Base-by-base conservation (phyloP, 92 coral and sea anemone genomes). In the Siderastrea radians region DNA sequence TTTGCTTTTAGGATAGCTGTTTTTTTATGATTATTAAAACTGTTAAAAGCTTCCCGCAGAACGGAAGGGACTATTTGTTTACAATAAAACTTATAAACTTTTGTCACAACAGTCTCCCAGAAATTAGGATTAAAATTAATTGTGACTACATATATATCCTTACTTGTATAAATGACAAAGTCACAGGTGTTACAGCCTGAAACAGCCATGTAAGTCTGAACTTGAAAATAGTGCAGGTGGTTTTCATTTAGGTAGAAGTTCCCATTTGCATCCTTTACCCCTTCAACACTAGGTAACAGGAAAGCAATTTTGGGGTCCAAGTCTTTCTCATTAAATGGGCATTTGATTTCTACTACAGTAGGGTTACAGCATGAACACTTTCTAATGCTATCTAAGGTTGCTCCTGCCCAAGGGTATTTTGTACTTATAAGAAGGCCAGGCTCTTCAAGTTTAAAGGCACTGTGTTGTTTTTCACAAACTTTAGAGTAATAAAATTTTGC, bases 181-280 rank as follows among this genome's bases (percentile, higher is more conserved):
- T 84, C 94, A 78, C 95, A 77, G 61, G 58, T 52, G 14, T 81
- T 69, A 26, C 87, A 62, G 15, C 94, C 89, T 85, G 67, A 82
- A 51, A 87, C 92, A 83, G 88, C 86, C 94, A 91, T 83, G 72
- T 78, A 77, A 71, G 88, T 88, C 81, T 92, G 90, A 44, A 88
- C 82, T 75, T 92, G 92, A 74, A 87, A 88, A 67, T 92, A 88
- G 73, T 92, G 73, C 38, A 64, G 19, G 49, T 91, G 91, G 57
- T 69, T 81, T 52, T 67, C 7, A 49, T 81, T 83, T 54, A 91
- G 54, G 16, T 48, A 66, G 6, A 52, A 54, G 54, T 19, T 81
- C 1, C 94, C 91, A 75, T 91, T 74, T 55, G 67, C 48, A 64
- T 11, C 78, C 48, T 70, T 58, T 65, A 11, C 66, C 16, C 94